phyloP scores from a whole-genome alignment of 2,797 vertebrate species.

The Mus minutoides region DNA sequence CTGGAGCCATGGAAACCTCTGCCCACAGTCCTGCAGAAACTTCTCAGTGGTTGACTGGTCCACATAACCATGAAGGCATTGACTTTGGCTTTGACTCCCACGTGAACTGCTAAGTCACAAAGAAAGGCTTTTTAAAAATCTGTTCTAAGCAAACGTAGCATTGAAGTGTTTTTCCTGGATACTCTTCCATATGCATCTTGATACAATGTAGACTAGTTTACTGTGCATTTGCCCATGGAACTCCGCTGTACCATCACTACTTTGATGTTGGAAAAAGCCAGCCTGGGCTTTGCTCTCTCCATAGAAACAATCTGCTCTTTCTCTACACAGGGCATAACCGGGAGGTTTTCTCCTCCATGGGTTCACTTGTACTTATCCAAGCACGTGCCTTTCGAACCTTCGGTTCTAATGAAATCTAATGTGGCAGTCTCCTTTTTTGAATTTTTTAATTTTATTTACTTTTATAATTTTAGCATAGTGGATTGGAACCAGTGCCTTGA shows the following conservation, averaged over 20 bases:
- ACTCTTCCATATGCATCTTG: slow-evolving; percentile 31
- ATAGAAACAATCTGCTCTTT: background rate
- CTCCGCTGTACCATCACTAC: accelerated
- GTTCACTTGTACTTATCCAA: background rate
- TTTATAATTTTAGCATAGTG: background rate
- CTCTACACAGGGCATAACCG: background rate
- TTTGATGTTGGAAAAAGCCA: background rate
- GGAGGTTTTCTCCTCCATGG: background rate
- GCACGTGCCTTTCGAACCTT: background rate
- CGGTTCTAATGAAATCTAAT: background rate
- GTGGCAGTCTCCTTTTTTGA: background rate
- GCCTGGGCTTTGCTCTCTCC: background rate
- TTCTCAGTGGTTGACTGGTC: background rate
- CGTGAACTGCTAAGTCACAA: background rate
- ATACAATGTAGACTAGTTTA: slow-evolving; percentile 33
- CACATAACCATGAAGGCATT: background rate
- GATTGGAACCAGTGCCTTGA: background rate
- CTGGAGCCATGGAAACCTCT: background rate
- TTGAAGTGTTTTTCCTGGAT: background rate
- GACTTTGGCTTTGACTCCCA: slow-evolving; percentile 30
- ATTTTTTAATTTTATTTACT: background rate
- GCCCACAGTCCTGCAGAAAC: background rate
- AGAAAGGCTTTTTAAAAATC: background rate
- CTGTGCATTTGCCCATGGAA: background rate
- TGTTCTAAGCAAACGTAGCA: background rate